These are phyloP conservation scores for Hypercompe scribonia DNA, from an alignment of 2,888 invertebrate species.

Conservation along the genomic window DNA sequence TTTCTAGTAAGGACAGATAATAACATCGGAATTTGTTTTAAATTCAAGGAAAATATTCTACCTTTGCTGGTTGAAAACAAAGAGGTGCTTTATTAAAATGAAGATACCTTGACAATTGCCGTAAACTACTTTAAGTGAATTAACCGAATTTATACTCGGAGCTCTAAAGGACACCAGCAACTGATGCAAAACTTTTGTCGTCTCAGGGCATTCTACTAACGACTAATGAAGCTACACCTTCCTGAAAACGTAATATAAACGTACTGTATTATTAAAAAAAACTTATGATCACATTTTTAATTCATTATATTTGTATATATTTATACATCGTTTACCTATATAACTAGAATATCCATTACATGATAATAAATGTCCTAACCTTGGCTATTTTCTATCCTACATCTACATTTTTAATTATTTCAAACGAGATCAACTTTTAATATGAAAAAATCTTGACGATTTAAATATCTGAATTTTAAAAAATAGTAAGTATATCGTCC, in stretches of 20 bases:
- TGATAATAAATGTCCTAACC: too few relatives aligned
- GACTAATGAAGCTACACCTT: not conserved
- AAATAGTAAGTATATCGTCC: too few relatives aligned
- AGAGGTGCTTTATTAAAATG: not conserved
- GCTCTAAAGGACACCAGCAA: not conserved
- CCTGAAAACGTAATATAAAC: not conserved
- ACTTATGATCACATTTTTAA: not conserved
- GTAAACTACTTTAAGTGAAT: not conserved
- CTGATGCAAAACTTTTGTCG: not conserved
- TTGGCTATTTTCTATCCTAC: too few relatives aligned
- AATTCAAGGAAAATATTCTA: not conserved
- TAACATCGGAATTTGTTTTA: not conserved
- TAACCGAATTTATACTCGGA: not conserved
- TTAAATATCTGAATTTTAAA: too few relatives aligned
- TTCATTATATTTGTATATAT: not conserved
- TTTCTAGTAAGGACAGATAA: not conserved
- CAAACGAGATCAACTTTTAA: too few relatives aligned
- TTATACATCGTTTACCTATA: too few relatives aligned
- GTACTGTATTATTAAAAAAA: not conserved
- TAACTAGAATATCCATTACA: too few relatives aligned
- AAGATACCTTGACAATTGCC: not conserved
- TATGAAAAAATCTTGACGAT: too few relatives aligned
- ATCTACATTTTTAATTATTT: too few relatives aligned
- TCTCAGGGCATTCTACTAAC: not conserved
- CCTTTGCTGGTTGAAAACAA: not conserved